These are phyloP conservation scores for Tachina grossa DNA, from an alignment of 2,888 invertebrate genomes.

Conservation along the genomic window DNA sequence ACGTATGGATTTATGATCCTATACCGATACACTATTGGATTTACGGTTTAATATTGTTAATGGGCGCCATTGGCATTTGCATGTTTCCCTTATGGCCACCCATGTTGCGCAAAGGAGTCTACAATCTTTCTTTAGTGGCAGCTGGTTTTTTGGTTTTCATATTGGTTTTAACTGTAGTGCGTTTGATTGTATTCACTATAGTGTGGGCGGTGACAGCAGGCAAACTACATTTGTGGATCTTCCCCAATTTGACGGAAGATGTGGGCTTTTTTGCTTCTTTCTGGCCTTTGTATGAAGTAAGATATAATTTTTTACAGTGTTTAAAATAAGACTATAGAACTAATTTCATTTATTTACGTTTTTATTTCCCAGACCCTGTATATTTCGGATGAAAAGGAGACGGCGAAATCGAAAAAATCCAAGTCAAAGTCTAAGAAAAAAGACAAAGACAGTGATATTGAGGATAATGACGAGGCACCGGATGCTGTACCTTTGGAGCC, in stretches of 20 bases:
- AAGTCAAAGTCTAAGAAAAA: slow-evolving; percentile 84
- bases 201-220: slow-evolving; percentile 95
- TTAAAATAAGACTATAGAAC: not conserved
- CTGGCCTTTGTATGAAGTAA: slow-evolving; percentile 96
- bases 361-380: slow-evolving; percentile 87
- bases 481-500: slow-evolving; percentile 80
- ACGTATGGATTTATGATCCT: slow-evolving; percentile 99
- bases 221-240: slow-evolving; percentile 97
- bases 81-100: slow-evolving; percentile 99
- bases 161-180: slow-evolving; percentile 93
- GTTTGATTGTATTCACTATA: slow-evolving; percentile 94
- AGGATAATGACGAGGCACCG: slow-evolving; percentile 86
- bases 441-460: slow-evolving; percentile 91
- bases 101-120: slow-evolving; percentile 95
- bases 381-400: slow-evolving; percentile 85
- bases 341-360: not conserved
- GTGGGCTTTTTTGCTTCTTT: slow-evolving; percentile 99
- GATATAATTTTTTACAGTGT: not conserved
- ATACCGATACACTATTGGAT: slow-evolving; percentile 97
- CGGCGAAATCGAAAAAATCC: slow-evolving; percentile 84
- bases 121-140: slow-evolving; percentile 97
- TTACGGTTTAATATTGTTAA: slow-evolving; percentile 93
- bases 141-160: slow-evolving; percentile 97
- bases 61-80: slow-evolving; percentile 97
- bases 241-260: slow-evolving; percentile 99